Evolutionary conservation across 2,797 vertebrate species (phyloP), one percentile per base, ranked within the genome.

Genomic region (Borostomias antarcticus): DNA sequence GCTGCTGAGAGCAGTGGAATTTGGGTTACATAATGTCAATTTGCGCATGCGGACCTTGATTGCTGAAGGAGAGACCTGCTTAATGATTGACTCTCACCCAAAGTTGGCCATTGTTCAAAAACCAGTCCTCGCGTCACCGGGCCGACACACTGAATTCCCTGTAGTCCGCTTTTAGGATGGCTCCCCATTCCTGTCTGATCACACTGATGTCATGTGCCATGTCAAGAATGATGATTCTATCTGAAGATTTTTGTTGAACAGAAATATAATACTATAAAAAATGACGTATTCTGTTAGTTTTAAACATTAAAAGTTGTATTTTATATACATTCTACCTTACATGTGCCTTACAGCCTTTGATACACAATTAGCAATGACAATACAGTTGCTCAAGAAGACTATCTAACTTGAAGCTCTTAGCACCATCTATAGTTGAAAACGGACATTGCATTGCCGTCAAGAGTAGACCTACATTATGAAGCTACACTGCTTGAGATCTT

Each of bases 81-180:
- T 75, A 83, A 81, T 83, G 50, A 75, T 79, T 77, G 33, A 77
- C 78, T 56, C 21, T 29, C 54, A n/a, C 35, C 58, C 57, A 60
- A 54, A 25, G 28, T n/a, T 40, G 40, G 53, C 56, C 37, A 64
- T 47, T 52, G 43, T 68, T 62, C 17, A 33, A 13, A 28, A 28
- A 50, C 2, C 47, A 15, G 26, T 15, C 25, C 7, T 40, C 48
- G n/a, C 32, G 28, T 30, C 64, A 60, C 15, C 54, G 25, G 51
- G 29, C 28, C 21, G 26, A 33, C 19, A 21, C 32, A 51, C 29
- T 29, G 35, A 43, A 6, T 7, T 56, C 40, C 26, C 10, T 11
- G 30, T 30, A 19, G n/a, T n/a, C n/a, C n/a, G n/a, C n/a, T n/a
- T n/a, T n/a, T n/a, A n/a, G n/a, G n/a, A n/a, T n/a, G n/a, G n/a